Base-by-base conservation (phyloP, 2,797 vertebrate genomes). In the Tauraco hartlaubi region DNA sequence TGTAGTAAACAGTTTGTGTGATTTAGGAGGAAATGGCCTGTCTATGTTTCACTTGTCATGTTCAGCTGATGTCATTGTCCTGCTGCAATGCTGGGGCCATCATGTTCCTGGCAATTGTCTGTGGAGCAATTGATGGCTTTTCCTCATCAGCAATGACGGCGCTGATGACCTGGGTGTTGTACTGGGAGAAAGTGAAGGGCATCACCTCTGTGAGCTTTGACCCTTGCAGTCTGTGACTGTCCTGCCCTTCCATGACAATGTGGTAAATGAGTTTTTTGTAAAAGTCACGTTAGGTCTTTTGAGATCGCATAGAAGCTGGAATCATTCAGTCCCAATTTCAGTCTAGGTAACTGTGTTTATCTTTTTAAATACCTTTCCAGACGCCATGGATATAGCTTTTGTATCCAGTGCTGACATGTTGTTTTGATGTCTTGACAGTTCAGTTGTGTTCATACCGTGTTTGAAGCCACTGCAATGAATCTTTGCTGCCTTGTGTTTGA, bases 11-110 rank as follows among this genome's bases (percentile, higher is more conserved):
- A 51, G 37, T 16, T 66, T 0, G 0, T 51, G 79, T 76, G 90
- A 58, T 71, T 51, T 2, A 54, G 61, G 51, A 84, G 80, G 73
- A 72, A 33, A 15, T 1, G 16, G 9, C 23, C 64, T 41, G 41
- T 52, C 68, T 74, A 21, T 62, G 51, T 86, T 33, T 29, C 69
- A 10, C 43, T 41, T 29, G 48, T 72, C 83, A 16, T 5, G 67
- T 89, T n/a, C 92, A 78, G 90, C 67, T 61, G 92, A 95, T 81
- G 83, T 15, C 80, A 48, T 18, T n/a, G 74, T 75, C 46, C 67
- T 37, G 51, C 10, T 29, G 58, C 85, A 46, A 0, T 11, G 51
- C 0, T 73, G 85, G 68, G 66, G 69, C 68, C 73, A 23, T 20
- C 0, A 0, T 54, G 75, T 4, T 52, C 77, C 74, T 83, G 83